Evolutionary conservation across 2,888 invertebrate species (phyloP).

Genomic region (Apotomis capreana): DNA sequence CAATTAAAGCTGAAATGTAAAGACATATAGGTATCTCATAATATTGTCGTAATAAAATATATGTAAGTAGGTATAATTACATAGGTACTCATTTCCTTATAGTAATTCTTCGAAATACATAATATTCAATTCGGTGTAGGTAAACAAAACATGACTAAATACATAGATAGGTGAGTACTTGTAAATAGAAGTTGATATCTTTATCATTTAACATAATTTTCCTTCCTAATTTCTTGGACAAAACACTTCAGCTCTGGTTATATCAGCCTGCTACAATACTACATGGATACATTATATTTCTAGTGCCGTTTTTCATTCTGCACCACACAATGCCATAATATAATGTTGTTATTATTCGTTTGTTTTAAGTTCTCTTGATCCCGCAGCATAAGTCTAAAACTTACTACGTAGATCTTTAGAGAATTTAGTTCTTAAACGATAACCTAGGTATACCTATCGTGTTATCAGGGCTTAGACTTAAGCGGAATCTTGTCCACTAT

Average conservation of each 20-base stretch:
- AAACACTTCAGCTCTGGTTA: constrained; percentile 1
- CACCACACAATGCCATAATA: no score
- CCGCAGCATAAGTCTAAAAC: not conserved
- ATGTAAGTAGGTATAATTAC: no score
- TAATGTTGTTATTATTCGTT: no score
- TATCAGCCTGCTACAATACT: no score
- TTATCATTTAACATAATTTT: constrained; percentile 20
- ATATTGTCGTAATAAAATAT: not conserved
- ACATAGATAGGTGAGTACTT: not conserved
- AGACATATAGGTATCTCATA: no score
- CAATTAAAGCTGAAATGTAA: no score
- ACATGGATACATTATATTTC: no score
- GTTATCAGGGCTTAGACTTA: constrained; percentile 24
- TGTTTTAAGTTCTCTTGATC: no score
- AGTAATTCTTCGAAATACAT: not conserved
- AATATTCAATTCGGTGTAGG: not conserved
- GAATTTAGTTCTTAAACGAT: not conserved
- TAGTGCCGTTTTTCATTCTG: no score
- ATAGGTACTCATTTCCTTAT: not conserved
- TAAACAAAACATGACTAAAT: not conserved
- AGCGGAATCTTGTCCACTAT: constrained; percentile 24
- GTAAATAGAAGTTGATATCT: not conserved
- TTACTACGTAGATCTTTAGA: not conserved
- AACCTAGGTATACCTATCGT: not conserved
- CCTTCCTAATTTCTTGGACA: constrained; percentile 24